Conservation (phyloP, 2,113 vertebrate genomes). For the Eptesicus fuscus region DNA sequence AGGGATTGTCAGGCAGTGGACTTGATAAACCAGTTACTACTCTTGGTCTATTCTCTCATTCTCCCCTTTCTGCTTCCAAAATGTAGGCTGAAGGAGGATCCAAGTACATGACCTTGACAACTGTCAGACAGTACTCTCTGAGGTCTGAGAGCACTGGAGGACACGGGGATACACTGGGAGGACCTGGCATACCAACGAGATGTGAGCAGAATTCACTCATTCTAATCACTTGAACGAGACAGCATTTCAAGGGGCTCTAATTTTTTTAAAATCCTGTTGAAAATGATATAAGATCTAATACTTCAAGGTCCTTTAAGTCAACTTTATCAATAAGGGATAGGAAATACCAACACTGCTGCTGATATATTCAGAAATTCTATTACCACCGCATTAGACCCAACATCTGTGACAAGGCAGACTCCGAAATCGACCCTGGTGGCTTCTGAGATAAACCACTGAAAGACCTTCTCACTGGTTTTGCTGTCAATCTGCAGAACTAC, state of each 20-base stretch:
- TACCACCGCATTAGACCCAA: not conserved
- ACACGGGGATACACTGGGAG: not conserved
- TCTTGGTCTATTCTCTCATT: not conserved
- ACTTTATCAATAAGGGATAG: not conserved
- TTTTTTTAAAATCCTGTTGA: not conserved
- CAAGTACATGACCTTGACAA: not conserved
- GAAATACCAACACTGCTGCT: not conserved
- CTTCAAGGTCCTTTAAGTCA: not conserved
- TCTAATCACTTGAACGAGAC: not conserved
- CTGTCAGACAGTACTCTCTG: not conserved
- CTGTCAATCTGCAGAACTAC: not conserved
- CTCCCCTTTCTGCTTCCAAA: not conserved
- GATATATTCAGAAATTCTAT: not conserved
- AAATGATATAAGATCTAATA: not conserved
- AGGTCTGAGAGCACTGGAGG: not conserved
- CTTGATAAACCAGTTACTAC: not conserved
- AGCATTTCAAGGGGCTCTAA: not conserved
- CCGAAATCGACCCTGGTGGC: not conserved
- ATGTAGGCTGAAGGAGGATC: not conserved
- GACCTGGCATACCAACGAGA: not conserved
- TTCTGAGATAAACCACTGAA: not conserved
- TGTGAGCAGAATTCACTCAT: not conserved
- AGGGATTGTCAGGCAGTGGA: not conserved
- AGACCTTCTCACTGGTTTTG: not conserved
- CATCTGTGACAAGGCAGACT: not conserved